Conservation (phyloP, 2,888 invertebrate genomes). For the Agrilus biguttatus region DNA sequence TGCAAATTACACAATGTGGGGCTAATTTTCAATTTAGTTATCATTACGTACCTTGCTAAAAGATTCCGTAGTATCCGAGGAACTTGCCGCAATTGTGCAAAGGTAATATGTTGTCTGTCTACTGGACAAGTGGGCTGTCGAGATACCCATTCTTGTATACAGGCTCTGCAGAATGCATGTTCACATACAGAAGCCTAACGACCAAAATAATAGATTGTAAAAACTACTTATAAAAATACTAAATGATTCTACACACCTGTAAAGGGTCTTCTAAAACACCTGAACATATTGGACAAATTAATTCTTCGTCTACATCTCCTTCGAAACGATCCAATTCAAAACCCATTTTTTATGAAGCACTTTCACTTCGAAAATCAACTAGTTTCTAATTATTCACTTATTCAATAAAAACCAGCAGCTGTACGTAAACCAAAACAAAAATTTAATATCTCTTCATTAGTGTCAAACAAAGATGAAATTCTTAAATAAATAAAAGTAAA, state of each 20-base stretch:
- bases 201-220: slow-evolving; percentile 4
- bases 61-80: slow-evolving; percentile 88
- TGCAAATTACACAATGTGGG: not conserved
- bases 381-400: too few relatives aligned
- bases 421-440: too few relatives aligned
- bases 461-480: too few relatives aligned
- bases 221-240: slow-evolving; percentile 1
- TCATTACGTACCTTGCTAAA: slow-evolving; percentile 52
- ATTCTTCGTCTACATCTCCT: slow-evolving; percentile 92
- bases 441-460: too few relatives aligned
- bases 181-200: slow-evolving; percentile 85
- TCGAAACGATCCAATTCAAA: slow-evolving; percentile 89
- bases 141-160: slow-evolving; percentile 91
- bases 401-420: too few relatives aligned
- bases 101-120: slow-evolving; percentile 79
- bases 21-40: not conserved
- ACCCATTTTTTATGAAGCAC: slow-evolving; percentile 50
- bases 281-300: slow-evolving; percentile 92
- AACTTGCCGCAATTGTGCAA: slow-evolving; percentile 79
- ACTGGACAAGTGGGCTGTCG: slow-evolving; percentile 90
- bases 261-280: slow-evolving; percentile 89
- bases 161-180: slow-evolving; percentile 88
- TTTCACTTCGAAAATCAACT: too few relatives aligned
- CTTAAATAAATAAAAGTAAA: too few relatives aligned
- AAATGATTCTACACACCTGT: slow-evolving; percentile 47